A percentile compares a stretch with the other conserved stretches of the same genome.
These are phyloP conservation scores for Naja naja DNA, from an alignment of 2,113 vertebrate species.

Conservation along the genomic window DNA sequence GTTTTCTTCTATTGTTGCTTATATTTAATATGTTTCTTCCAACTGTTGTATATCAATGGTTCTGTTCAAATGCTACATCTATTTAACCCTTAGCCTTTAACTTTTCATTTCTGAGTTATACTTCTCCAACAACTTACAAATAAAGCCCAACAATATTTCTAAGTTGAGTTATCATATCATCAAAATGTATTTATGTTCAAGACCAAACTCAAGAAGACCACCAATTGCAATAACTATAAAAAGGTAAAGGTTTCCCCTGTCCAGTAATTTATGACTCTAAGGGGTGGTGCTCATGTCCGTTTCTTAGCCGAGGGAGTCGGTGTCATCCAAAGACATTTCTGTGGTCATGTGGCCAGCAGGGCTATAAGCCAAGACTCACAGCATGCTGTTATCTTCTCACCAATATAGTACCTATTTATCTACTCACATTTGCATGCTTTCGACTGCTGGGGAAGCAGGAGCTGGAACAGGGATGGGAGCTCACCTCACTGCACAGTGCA, in stretches of 20 bases:
- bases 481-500: neutral
- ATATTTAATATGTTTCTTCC: neutral
- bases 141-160: neutral
- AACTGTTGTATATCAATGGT: neutral
- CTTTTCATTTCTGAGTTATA: neutral
- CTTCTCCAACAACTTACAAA: neutral
- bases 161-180: neutral
- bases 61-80: neutral
- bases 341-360: no score
- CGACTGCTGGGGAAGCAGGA: no score
- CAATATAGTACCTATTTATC: no score
- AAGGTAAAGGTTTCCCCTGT: neutral
- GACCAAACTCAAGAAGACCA: neutral
- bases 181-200: neutral
- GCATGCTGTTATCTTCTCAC: no score
- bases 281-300: no score
- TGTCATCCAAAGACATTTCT: no score
- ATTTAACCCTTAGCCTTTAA: neutral
- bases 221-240: neutral
- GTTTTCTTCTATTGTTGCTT: neutral
- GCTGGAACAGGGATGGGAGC: no score
- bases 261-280: no score
- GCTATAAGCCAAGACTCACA: no score
- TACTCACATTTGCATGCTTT: no score
- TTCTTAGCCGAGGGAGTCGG: no score